Evolutionary conservation across 2,113 vertebrate species (phyloP), one percentile per base, ranked within the genome.

Genomic region (Agelaius phoeniceus): DNA sequence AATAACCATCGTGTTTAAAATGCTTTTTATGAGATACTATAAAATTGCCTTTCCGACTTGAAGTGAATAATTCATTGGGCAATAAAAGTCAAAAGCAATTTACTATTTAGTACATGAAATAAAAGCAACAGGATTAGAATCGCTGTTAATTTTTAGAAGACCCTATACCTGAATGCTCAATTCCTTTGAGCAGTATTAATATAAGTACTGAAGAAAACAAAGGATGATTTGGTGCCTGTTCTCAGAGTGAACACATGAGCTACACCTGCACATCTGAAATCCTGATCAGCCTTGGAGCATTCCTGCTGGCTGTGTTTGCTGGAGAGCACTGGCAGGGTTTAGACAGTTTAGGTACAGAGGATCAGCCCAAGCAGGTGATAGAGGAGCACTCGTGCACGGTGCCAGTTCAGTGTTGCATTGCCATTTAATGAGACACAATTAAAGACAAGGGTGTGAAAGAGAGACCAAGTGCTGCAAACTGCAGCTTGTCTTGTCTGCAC

Each of bases 71-170:
- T 94, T 91, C 77, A 90, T 93, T 94, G 91, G 43, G 37, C 54
- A 66, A 79, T 88, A 63, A 87, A 94, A 82, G 76, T 78, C 84
- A 81, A 84, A 88, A 90, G 28, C 18, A 79, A 35, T 41, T 93
- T 82, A 66, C 41, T 90, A 46, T 77, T 95, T 87, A 82, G n/a
- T 58, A 23, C 49, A 30, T 55, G 24, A 81, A 93, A 81, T 39
- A 96, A 89, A 94, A 87, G 66, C 84, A 95, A 87, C 10, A 43
- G 58, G 37, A 49, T 58, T 52, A 91, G 63, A 94, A 87, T 63
- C 26, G 28, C 69, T 49, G 43, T 31, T 63, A 69, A 75, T 88
- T 91, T 93, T 89, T 55, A 74, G 48, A 86, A 94, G 46, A 39
- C 33, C 20, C 37, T 62, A 7, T 37, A 66, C 57, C 48, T 76